Base-by-base conservation (phyloP, 2,113 vertebrate genomes). In the Jaculus jaculus region DNA sequence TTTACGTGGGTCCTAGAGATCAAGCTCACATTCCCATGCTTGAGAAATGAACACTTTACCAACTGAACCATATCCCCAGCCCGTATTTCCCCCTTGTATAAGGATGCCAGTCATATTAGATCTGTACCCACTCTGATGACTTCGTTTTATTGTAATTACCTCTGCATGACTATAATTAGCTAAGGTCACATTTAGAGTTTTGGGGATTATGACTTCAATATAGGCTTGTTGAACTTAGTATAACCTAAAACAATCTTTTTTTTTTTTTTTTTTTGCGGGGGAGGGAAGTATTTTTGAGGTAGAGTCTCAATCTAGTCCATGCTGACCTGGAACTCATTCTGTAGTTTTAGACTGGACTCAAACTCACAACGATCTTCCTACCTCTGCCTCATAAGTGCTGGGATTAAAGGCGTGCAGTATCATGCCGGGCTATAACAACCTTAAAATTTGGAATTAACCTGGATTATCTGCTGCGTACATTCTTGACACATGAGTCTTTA, bases 131-230 rank as follows among this genome's bases (percentile, higher is more conserved):
- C 37, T 5, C 0, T 21, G 47, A 54, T 92, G 74, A 60, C 78
- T 24, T 95, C 54, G 61, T 87, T 93, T 84, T 90, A 84, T 81
- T 23, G 84, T 32, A 47, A 54, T 87, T 69, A 75, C 15, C 42
- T 81, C 51, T 68, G 2, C 51, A 68, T 77, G 72, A 84, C 20
- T 74, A 58, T 86, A 80, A 89, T 90, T 51, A 80, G 12, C 75
- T 75, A 82, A 83, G 34, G 60, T 60, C 71, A 85, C 26, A 65
- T 79, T 91, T 24, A 72, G 78, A 80, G 32, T 75, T 73, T 24
- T 77, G 81, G 37, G 51, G 68, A 28, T 88, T 61, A 82, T 24
- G 74, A 85, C 37, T 68, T 66, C 18, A 84, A 58, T 34, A 37
- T 80, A n/a, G 17, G 17, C 89, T n/a, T 86, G 23, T 21, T 10